A percentile compares a stretch with the other conserved stretches of the same genome.
These are phyloP conservation scores for Apamea monoglypha DNA, from an alignment of 2,888 invertebrate genomes.

Conservation along the genomic window DNA sequence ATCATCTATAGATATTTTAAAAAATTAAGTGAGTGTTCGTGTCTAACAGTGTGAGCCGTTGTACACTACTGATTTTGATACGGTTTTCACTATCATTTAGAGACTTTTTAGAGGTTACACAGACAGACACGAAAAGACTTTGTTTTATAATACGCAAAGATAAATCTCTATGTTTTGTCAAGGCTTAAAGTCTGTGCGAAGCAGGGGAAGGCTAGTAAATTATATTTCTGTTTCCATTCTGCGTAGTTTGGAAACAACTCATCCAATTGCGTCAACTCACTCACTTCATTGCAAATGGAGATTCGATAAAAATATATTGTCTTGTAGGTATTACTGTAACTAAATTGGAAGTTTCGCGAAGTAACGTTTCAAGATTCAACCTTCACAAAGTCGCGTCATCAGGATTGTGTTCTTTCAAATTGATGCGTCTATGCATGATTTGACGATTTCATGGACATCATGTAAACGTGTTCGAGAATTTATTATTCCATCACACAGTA, in stretches of 20 bases:
- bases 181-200: background rate
- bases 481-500: slow-evolving; percentile 20
- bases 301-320: background rate
- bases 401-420: slow-evolving; percentile 34
- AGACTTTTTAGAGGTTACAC: too few relatives aligned
- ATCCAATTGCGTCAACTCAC: background rate
- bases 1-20: background rate
- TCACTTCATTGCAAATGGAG: background rate
- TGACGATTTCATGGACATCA: slow-evolving; percentile 41
- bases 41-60: too few relatives aligned
- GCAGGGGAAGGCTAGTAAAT: background rate
- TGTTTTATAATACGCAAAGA: too few relatives aligned
- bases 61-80: too few relatives aligned
- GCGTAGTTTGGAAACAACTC: background rate
- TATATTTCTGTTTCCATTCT: background rate
- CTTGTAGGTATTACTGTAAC: background rate
- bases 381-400: slow-evolving; percentile 11
- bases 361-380: background rate
- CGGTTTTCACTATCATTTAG: too few relatives aligned
- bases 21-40: too few relatives aligned
- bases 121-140: too few relatives aligned
- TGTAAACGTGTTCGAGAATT: slow-evolving; percentile 31
- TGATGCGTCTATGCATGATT: slow-evolving; percentile 35
- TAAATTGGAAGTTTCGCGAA: background rate
- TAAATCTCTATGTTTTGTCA: too few relatives aligned